Percentiles rank a stretch among this genome's conserved stretches.
These are phyloP conservation scores for Siderastrea radians DNA, from an alignment of 92 coral and sea anemone species.

Conservation along the genomic window DNA sequence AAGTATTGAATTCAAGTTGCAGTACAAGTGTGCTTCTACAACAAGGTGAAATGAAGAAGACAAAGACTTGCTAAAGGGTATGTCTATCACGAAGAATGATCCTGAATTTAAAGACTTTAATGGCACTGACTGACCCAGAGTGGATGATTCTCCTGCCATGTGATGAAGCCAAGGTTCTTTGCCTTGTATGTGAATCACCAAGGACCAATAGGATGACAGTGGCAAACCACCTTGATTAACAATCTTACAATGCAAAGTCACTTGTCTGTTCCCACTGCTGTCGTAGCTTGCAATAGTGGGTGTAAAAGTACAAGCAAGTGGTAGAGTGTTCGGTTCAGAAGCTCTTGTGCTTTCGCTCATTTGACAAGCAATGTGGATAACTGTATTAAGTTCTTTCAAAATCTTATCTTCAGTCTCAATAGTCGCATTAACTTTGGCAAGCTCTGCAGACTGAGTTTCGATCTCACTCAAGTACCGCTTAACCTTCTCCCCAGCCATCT, in stretches of 20 bases:
- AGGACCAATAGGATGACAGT: slow-evolving; percentile 34
- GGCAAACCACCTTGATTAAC: slow-evolving; percentile 34
- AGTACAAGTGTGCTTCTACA: slow-evolving; percentile 25
- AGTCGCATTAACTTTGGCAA: slow-evolving; percentile 23
- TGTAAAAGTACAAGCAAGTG: slow-evolving; percentile 26
- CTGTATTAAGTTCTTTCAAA: slow-evolving; percentile 59
- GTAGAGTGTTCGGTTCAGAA: background rate
- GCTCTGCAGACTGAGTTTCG: slow-evolving; percentile 34
- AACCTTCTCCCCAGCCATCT: slow-evolving; percentile 63
- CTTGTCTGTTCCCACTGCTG: background rate
- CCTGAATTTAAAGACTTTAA: slow-evolving; percentile 16
- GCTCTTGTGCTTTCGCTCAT: slow-evolving; percentile 1
- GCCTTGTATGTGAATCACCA: slow-evolving; percentile 36
- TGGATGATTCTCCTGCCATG: background rate
- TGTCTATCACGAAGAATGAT: slow-evolving; percentile 20
- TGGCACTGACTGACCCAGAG: slow-evolving; percentile 20
- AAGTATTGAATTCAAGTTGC: slow-evolving; percentile 35
- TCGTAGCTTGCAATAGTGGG: slow-evolving; percentile 2
- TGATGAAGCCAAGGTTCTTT: slow-evolving; percentile 30
- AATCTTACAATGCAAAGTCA: slow-evolving; percentile 35
- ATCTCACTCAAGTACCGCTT: slow-evolving; percentile 44
- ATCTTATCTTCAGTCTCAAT: slow-evolving; percentile 45
- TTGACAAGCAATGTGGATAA: slow-evolving; percentile 56
- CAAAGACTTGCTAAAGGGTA: slow-evolving; percentile 25
- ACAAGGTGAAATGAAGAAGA: slow-evolving; percentile 23